Evolutionary conservation across 2,113 vertebrate species (phyloP), one percentile per base, ranked within the genome.

Genomic region (Triplophysa tibetana): DNA sequence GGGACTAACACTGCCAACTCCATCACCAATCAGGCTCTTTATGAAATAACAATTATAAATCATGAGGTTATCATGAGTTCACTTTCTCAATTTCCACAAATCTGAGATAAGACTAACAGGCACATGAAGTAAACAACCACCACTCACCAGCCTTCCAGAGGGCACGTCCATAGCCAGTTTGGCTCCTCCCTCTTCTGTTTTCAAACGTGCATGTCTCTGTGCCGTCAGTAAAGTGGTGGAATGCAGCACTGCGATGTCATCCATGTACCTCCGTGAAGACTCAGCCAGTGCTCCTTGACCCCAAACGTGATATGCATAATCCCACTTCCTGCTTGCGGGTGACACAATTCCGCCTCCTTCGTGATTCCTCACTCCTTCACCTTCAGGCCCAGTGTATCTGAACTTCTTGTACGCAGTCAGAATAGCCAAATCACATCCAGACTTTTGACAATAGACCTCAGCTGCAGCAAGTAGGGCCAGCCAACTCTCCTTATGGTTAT

Each of bases 401-500:
- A 93, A 95, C 11, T 92, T 94, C 26, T 92, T 94, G 0, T 92
- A 94, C 0, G 96, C 95, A 0, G 94, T 95, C 43, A 97, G 90
- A 52, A 97, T 91, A 82, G 95, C 93, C 83, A 96, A 84, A 76
- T 97, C 96, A 0, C 94, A 95, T 84, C 96, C 96, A 0, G 96
- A 95, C 81, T 92, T 94, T 79, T 95, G 93, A 84, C 93, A 92
- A 83, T 96, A 97, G 1, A 87, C 84, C 68, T 97, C 96, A 0
- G 94, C 95, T 0, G 94, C 94, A 29, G 92, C 91, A 29, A 97
- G 89, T 8, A 97, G 89, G 0, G 90, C 94, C 85, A 93, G 89
- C 96, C 96, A 97, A 92, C 92, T 95, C 83, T 95, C 95, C 81
- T 33, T 93, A 90, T 95, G 95, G 89, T 95, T 95, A 87, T 95